Evolutionary conservation across 1,140 invertebrate genomes (phyloP), one percentile per base, ranked within the genome.

Genomic region (Asobara japonica): DNA sequence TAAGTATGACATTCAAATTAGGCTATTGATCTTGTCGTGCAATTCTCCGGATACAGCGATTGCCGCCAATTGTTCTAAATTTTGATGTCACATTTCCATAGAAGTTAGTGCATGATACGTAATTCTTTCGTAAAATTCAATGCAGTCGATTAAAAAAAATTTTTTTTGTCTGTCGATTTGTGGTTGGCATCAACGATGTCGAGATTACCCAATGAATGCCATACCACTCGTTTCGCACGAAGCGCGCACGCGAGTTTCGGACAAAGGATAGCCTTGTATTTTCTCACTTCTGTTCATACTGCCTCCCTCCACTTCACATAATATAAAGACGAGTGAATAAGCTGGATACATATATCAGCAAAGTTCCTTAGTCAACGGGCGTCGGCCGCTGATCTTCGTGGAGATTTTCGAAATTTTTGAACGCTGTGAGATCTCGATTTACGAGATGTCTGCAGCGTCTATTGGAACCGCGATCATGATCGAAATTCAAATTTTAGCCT

Each of bases 191-290:
- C 30, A 25, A 29, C 27, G 60, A 48, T 64, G 33, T 16, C 60
- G 61, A 71, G 68, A 69, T 69, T 69, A 69, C 56, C 48, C 68
- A 69, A 69, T 69, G 33, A 22, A 41, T 48, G 22, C 51, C 22
- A 56, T 56, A 56, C 51, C 68, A 56, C 51, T 56, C 68, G 51
- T n/a, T 69, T 68, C 27, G 66, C 66, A 68, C 45, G 45, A 68
- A 61, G 69, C 61, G 25, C 36, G 69, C 70, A 72, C 69, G 69
- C 73, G 70, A 75, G 70, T 75, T 75, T 75, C 70, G 70, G 70
- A 75, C 74, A 75, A 75, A 75, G 74, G 70, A 75, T 75, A 75
- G 70, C 74, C 74, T 75, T 75, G 74, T 72, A 27, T 69, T 61
- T 33, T 69, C 31, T 48, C 38, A 60, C 51, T 61, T 20, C 48